Evolutionary conservation across 1,140 invertebrate species (phyloP).

Genomic region (Drosophila murphyi): DNA sequence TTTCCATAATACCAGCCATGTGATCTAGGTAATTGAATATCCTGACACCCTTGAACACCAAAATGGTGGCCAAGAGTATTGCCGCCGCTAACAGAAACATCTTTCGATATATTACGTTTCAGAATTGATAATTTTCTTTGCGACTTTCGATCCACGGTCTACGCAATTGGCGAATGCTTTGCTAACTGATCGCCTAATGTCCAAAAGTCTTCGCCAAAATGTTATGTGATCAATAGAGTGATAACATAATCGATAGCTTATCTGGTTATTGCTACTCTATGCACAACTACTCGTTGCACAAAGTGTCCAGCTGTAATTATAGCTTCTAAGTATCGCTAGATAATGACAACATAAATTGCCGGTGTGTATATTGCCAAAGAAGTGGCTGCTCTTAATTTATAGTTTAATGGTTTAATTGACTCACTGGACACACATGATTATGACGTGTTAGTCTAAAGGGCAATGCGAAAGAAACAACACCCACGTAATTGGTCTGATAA

Average conservation of each 20-base stretch:
- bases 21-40: constrained; percentile 79
- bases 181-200: constrained; percentile 39
- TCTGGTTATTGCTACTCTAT: constrained; percentile 27
- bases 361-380: constrained; percentile 6
- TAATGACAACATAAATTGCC: constrained; percentile 43
- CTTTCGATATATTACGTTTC: neutral
- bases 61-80: constrained; percentile 67
- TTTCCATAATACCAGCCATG: constrained; percentile 81
- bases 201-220: constrained; percentile 33
- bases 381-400: neutral
- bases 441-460: constrained; percentile 61
- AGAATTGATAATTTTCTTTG: neutral
- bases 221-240: constrained; percentile 5
- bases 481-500: constrained; percentile 5
- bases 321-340: constrained; percentile 21
- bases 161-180: constrained; percentile 29
- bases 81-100: constrained; percentile 73
- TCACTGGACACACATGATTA: constrained; percentile 24
- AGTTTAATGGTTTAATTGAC: constrained; percentile 38
- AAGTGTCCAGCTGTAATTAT: constrained; percentile 21
- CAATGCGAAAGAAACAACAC: neutral
- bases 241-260: constrained; percentile 57
- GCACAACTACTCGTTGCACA: neutral
- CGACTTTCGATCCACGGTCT: constrained; percentile 7
- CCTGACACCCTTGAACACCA: constrained; percentile 73